Conservation (phyloP, 1,140 invertebrate genomes). For the Drosophila hydei region DNA sequence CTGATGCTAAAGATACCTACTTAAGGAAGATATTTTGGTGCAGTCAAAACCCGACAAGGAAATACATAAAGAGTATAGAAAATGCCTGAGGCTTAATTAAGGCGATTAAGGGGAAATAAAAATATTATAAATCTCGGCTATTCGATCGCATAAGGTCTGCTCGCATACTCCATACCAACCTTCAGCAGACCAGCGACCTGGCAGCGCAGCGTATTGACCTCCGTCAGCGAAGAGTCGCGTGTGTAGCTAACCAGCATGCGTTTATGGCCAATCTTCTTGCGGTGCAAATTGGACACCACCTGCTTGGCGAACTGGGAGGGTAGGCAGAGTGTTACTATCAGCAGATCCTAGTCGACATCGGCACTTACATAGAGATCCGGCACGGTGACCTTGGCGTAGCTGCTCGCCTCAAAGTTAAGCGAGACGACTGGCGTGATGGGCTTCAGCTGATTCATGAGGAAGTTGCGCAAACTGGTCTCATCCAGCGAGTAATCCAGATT, state of each 20-base stretch:
- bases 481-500: conserved; percentile 82
- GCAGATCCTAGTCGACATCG: neutral
- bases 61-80: no score
- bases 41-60: no score
- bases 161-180: conserved; percentile 74
- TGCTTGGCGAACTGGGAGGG: conserved; percentile 87
- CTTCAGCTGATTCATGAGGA: conserved; percentile 76
- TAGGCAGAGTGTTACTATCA: no score
- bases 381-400: conserved; percentile 80
- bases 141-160: no score
- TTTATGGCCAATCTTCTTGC: conserved; percentile 92
- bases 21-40: neutral
- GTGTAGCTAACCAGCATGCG: conserved; percentile 91
- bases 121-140: no score
- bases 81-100: neutral
- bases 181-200: conserved; percentile 87
- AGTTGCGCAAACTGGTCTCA: conserved; percentile 69
- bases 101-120: neutral
- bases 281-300: conserved; percentile 92
- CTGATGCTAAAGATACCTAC: neutral
- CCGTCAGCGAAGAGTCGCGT: conserved; percentile 86
- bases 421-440: conserved; percentile 81
- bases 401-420: conserved; percentile 75
- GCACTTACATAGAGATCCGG: conserved; percentile 79
- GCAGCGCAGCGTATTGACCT: conserved; percentile 88